A percentile compares a stretch with the other conserved stretches of the same genome.
Conservation (phyloP, 2,797 vertebrate genomes). For the Phrynocephalus vlangalii region DNA sequence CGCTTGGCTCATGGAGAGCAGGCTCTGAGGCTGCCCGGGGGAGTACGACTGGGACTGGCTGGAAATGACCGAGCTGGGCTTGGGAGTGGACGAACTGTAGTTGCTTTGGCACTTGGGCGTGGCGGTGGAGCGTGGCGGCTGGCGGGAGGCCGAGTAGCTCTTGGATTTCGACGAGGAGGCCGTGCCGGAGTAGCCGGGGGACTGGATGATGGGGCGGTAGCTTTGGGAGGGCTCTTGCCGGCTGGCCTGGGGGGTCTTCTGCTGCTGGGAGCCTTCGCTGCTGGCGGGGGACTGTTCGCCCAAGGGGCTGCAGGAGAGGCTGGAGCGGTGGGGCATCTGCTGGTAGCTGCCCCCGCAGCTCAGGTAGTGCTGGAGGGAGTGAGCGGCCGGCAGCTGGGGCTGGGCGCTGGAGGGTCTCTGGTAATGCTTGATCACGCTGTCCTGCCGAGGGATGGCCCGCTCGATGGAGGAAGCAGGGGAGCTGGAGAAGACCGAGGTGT, state of each 20-base stretch:
- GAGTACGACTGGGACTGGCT: slow-evolving; percentile 82
- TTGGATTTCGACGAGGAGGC: slow-evolving; percentile 87
- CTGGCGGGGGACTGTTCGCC: slow-evolving; percentile 88
- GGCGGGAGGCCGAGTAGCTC: slow-evolving; percentile 81
- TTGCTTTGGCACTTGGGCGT: slow-evolving; percentile 86
- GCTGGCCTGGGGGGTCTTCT: slow-evolving; percentile 68
- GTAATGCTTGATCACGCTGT: slow-evolving; percentile 96
- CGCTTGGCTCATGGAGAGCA: slow-evolving; percentile 63
- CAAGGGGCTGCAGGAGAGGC: slow-evolving; percentile 89
- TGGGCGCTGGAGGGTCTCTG: slow-evolving; percentile 90
- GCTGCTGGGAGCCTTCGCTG: slow-evolving; percentile 68
- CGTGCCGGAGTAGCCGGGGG: slow-evolving; percentile 86
- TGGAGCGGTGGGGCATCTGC: slow-evolving; percentile 88
- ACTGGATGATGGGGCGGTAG: slow-evolving; percentile 93
- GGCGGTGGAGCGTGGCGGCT: slow-evolving; percentile 83
- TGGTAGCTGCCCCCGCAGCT: slow-evolving; percentile 91
- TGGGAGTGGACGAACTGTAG: slow-evolving; percentile 86
- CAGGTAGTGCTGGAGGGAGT: slow-evolving; percentile 93
- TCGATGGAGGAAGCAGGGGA: slow-evolving; percentile 85
- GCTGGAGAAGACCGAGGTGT: slow-evolving; percentile 90
- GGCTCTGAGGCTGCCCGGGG: slow-evolving; percentile 72
- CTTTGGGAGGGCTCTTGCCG: slow-evolving; percentile 74
- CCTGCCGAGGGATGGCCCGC: slow-evolving; percentile 91
- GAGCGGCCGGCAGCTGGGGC: slow-evolving; percentile 85
- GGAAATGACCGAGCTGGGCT: slow-evolving; percentile 83